phyloP scores from a whole-genome alignment of 2,113 vertebrate species.

The Leucopternis melanops region DNA sequence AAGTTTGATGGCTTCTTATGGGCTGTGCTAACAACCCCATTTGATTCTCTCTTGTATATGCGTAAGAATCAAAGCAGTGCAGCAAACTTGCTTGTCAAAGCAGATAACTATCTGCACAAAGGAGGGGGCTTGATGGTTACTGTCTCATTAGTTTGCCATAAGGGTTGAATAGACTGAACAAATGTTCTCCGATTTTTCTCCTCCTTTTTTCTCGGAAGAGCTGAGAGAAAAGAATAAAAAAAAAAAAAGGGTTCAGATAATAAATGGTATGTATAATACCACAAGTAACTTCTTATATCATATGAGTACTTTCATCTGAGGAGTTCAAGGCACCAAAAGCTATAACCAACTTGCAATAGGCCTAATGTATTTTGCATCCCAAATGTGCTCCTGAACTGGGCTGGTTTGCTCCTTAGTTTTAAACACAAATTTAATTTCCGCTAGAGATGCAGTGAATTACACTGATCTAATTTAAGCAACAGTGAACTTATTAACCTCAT shows the following conservation, averaged over 20 bases:
- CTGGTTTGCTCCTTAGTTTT: constrained; percentile 42
- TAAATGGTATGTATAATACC: neutral
- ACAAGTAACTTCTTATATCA: neutral
- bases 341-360: neutral
- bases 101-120: neutral
- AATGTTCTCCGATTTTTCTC: neutral
- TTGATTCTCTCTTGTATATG: neutral
- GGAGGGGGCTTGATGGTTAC: neutral
- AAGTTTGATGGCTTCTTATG: neutral
- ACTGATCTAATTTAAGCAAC: constrained; percentile 66
- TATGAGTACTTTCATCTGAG: neutral
- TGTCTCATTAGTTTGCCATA: neutral
- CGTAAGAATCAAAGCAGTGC: neutral
- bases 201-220: neutral
- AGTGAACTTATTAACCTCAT: constrained; percentile 62
- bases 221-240: neutral
- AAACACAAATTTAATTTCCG: constrained; percentile 65
- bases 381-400: constrained; percentile 21
- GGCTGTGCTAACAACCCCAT: neutral
- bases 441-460: constrained; percentile 49
- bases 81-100: neutral
- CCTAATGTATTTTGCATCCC: constrained; percentile 35
- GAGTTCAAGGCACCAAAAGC: neutral
- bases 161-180: neutral
- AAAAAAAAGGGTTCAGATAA: neutral